A percentile compares a stretch with the other conserved stretches of the same genome.
phyloP scores from a whole-genome alignment of 2,113 vertebrate species.

The Tapirus terrestris region DNA sequence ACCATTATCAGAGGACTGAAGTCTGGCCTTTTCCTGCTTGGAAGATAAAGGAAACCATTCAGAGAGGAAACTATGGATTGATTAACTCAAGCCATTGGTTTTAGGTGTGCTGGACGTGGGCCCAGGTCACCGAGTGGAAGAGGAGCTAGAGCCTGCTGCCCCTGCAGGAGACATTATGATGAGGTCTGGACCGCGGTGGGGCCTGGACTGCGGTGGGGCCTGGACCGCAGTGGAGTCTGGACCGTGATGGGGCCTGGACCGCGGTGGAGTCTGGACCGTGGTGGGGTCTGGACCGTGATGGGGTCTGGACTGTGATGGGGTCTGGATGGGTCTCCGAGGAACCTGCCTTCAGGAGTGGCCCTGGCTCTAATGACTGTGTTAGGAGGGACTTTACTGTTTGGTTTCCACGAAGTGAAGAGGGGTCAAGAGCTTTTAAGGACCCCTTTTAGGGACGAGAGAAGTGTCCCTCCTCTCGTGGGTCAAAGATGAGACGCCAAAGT shows the following conservation, averaged over 20 bases:
- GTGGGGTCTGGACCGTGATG: too few relatives aligned
- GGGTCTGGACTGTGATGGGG: too few relatives aligned
- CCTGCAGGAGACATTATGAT: neutral
- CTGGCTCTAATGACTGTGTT: fast-evolving
- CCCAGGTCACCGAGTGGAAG: fast-evolving
- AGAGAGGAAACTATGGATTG: neutral
- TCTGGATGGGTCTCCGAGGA: neutral
- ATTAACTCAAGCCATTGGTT: too few relatives aligned
- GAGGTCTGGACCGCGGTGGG: too few relatives aligned
- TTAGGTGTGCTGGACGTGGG: fast-evolving
- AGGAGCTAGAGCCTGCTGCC: fast-evolving
- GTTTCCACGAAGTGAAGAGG: neutral
- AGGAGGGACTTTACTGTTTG: neutral
- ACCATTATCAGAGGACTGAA: fast-evolving
- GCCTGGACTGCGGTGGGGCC: too few relatives aligned
- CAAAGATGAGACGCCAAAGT: neutral
- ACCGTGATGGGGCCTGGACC: too few relatives aligned
- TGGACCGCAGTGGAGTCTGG: too few relatives aligned
- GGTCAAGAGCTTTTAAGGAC: neutral
- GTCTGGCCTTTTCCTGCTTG: neutral
- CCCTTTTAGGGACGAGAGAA: neutral
- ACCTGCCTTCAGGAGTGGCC: fast-evolving
- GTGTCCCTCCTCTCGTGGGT: neutral
- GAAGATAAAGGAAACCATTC: neutral
- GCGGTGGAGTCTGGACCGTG: too few relatives aligned